Evolutionary conservation across 35 echinoderm and acorn worm species (phyloP).

Genomic region (Apostichopus californicus): DNA sequence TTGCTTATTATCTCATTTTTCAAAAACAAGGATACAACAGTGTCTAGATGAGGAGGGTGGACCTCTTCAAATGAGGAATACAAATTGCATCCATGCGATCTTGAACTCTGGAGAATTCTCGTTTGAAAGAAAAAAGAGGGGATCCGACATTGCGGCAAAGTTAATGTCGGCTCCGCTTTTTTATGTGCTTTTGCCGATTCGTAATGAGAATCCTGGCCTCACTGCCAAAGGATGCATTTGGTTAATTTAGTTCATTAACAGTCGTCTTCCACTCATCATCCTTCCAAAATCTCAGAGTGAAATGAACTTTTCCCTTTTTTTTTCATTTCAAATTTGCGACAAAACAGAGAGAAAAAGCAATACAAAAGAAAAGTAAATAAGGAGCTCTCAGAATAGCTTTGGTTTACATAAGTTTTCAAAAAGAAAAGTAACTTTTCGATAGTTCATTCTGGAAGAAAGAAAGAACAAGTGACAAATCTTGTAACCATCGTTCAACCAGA

Average conservation of each 20-base stretch:
- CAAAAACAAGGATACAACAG: background rate
- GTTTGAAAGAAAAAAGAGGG: background rate
- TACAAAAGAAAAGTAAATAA: background rate
- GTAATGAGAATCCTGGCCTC: background rate
- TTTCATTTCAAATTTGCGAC: background rate
- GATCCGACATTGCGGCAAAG: background rate
- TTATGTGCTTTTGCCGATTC: background rate
- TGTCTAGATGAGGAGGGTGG: background rate
- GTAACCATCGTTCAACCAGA: no score
- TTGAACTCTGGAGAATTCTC: slow-evolving; percentile 36
- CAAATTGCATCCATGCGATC: slow-evolving; percentile 31
- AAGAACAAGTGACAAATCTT: no score
- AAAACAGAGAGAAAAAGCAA: background rate
- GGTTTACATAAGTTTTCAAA: background rate
- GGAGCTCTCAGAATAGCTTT: background rate
- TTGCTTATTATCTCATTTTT: slow-evolving; percentile 10
- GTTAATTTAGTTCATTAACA: background rate
- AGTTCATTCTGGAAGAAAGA: no score
- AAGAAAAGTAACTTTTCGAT: no score
- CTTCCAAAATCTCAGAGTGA: background rate
- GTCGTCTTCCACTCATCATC: background rate
- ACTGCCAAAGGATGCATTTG: background rate
- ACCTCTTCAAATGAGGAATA: slow-evolving; percentile 34
- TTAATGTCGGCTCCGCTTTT: background rate
- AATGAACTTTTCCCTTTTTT: background rate